A percentile compares a stretch with the other conserved stretches of the same genome.
These are phyloP conservation scores for Zootoca vivipara DNA, from an alignment of 2,113 vertebrate species.

Conservation along the genomic window DNA sequence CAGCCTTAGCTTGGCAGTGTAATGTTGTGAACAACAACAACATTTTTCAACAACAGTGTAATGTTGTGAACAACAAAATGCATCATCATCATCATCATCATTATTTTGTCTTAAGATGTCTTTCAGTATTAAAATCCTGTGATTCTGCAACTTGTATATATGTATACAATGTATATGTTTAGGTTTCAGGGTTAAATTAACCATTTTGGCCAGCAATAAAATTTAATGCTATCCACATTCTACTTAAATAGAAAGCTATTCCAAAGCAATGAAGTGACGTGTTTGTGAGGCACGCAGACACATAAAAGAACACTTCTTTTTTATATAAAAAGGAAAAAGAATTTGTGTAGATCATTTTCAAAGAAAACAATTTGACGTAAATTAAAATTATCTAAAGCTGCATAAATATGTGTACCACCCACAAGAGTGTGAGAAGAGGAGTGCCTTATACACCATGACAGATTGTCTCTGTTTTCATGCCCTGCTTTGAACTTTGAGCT, in stretches of 20 bases:
- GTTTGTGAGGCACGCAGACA: conserved; percentile 32
- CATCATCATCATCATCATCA: neutral
- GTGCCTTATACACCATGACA: conserved; percentile 54
- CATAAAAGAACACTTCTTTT: conserved; percentile 14
- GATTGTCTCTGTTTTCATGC: conserved; percentile 54
- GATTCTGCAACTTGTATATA: neutral
- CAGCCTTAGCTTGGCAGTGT: too few relatives aligned
- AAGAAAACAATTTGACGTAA: conserved; percentile 36
- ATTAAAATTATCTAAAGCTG: conserved; percentile 63
- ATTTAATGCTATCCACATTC: conserved; percentile 18
- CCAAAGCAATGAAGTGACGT: neutral
- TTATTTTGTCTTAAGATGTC: neutral
- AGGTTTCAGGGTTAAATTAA: neutral
- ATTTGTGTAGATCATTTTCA: conserved; percentile 31
- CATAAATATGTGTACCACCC: conserved; percentile 64
- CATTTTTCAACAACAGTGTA: too few relatives aligned
- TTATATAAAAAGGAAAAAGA: conserved; percentile 31
- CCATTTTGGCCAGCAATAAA: neutral
- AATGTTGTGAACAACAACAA: too few relatives aligned
- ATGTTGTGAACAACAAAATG: neutral
- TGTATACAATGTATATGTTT: neutral
- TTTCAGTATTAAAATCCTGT: neutral
- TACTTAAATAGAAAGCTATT: neutral
- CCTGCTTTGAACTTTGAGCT: conserved; percentile 69
- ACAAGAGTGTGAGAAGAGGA: conserved; percentile 47